A percentile compares a stretch with the other conserved stretches of the same genome.
phyloP scores from a whole-genome alignment of 2,113 vertebrate species.

The Sisor rabdophorus region DNA sequence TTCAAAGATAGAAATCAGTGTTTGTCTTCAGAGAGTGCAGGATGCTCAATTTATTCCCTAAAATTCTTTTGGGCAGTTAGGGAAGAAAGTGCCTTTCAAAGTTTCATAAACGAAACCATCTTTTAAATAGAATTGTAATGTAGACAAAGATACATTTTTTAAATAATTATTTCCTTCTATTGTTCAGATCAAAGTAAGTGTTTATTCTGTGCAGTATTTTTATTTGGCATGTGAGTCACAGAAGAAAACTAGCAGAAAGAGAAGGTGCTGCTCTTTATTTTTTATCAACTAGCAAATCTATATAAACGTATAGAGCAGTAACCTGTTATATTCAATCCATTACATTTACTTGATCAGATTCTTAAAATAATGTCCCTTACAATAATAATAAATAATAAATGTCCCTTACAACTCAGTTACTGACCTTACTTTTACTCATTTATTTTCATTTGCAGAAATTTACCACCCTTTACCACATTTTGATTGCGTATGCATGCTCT shows the following conservation, averaged over 20 bases:
- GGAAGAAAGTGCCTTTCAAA: slow-evolving; percentile 5
- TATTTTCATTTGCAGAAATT: too few relatives aligned
- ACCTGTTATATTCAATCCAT: neutral
- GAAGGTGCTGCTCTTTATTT: slow-evolving; percentile 12
- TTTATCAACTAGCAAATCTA: neutral
- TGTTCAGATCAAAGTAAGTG: neutral
- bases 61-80: neutral
- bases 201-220: neutral
- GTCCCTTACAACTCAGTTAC: too few relatives aligned
- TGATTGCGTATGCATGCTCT: too few relatives aligned
- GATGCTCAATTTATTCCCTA: slow-evolving; percentile 13
- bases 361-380: too few relatives aligned
- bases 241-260: neutral
- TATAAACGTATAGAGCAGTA: too few relatives aligned
- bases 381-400: too few relatives aligned
- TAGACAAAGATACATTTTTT: neutral
- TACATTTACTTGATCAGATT: neutral
- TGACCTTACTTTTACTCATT: too few relatives aligned
- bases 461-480: too few relatives aligned
- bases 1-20: neutral
- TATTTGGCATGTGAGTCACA: neutral
- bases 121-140: neutral
- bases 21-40: neutral
- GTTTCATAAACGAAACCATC: too few relatives aligned
- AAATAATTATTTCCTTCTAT: neutral